Percentiles rank a stretch among this genome's conserved stretches.
These are phyloP conservation scores for Mus minutoides DNA, from an alignment of 2,797 vertebrate species.

Conservation along the genomic window DNA sequence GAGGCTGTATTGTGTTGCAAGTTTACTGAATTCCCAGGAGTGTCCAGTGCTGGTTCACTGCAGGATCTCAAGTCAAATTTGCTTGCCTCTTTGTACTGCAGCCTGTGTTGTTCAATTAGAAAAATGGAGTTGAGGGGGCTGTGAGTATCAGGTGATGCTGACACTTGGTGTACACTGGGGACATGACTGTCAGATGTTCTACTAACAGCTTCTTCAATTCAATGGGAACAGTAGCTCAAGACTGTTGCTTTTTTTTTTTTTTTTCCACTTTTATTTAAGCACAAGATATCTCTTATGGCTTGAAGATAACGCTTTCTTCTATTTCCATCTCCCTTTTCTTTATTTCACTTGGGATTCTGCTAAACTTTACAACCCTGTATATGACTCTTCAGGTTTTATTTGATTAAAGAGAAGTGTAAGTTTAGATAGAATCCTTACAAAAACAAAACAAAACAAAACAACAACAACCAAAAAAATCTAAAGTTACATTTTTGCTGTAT, in stretches of 20 bases:
- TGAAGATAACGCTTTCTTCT: not conserved
- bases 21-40: not conserved
- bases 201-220: not conserved
- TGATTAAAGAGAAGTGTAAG: not conserved
- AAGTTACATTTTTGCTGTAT: not conserved
- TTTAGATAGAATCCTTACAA: not conserved
- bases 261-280: not conserved
- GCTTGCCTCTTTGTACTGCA: not conserved
- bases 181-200: not conserved
- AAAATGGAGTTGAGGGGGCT: not conserved
- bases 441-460: not conserved
- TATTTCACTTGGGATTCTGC: not conserved
- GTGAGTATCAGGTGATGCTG: not conserved
- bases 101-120: not conserved
- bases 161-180: not conserved
- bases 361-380: not conserved
- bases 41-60: accelerated
- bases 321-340: not conserved
- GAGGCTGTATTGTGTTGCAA: not conserved
- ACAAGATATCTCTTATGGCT: not conserved
- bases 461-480: not conserved
- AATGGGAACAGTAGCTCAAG: not conserved
- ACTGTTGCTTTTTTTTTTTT: not conserved
- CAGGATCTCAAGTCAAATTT: not conserved
- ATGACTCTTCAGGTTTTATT: not conserved